These are phyloP conservation scores for Toxotes chatareus DNA, from an alignment of 2,113 vertebrate genomes.

Conservation along the genomic window DNA sequence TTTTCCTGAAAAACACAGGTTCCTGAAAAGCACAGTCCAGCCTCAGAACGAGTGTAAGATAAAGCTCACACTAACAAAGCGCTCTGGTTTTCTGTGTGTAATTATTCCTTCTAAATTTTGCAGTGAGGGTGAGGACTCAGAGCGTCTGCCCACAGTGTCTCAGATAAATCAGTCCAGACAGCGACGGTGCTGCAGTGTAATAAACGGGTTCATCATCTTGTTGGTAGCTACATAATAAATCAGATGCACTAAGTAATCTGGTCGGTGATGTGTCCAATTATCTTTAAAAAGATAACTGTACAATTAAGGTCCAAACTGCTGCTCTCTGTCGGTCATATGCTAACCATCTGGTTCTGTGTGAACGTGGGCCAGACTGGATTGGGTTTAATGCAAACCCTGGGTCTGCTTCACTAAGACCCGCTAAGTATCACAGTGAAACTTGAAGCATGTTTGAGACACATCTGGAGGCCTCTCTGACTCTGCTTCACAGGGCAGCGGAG, in stretches of 20 bases:
- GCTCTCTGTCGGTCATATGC: constrained; percentile 46
- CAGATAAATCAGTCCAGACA: constrained; percentile 9
- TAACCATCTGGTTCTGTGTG: constrained; percentile 56
- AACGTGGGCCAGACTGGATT: constrained; percentile 44
- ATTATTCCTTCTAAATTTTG: not conserved
- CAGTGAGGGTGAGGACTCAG: not conserved
- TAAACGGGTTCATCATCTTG: constrained; percentile 12
- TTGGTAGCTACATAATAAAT: constrained; percentile 33
- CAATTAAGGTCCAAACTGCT: constrained; percentile 33
- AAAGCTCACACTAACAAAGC: not conserved
- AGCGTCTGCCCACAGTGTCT: not conserved
- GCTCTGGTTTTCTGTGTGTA: not conserved
- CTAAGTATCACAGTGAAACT: constrained; percentile 74
- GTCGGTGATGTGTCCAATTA: constrained; percentile 15
- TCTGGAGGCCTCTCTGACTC: constrained; percentile 68
- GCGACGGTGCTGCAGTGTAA: constrained; percentile 5
- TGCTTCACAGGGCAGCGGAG: constrained; percentile 51
- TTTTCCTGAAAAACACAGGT: constrained; percentile 2
- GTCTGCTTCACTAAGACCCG: constrained; percentile 58
- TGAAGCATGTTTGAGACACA: constrained; percentile 73
- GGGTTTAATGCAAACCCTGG: constrained; percentile 55
- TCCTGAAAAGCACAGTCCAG: constrained; percentile 1
- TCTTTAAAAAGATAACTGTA: constrained; percentile 34
- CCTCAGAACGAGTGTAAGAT: not conserved
- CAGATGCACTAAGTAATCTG: not conserved